Percentiles rank a stretch among this genome's conserved stretches.
These are phyloP conservation scores for Tetanocera ferruginea DNA, from an alignment of 2,888 invertebrate genomes.

Conservation along the genomic window DNA sequence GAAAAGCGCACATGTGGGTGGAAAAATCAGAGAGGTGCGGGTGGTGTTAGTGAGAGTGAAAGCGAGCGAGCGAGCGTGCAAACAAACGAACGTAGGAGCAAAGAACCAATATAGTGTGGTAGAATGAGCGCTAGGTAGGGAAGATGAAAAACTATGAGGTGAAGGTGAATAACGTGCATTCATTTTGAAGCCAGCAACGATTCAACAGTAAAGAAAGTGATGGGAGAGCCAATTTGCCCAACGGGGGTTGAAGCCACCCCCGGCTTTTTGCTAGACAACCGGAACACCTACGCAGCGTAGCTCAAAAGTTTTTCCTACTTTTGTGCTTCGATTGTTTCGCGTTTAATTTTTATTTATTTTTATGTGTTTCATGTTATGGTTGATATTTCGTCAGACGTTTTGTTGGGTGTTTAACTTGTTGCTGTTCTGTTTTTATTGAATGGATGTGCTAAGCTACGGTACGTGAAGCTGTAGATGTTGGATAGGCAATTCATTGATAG, in stretches of 20 bases:
- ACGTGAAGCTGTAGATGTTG: neutral
- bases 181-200: neutral
- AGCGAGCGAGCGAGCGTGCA: conserved; percentile 6
- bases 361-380: neutral
- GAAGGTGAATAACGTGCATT: conserved; percentile 16
- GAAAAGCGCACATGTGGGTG: conserved; percentile 13
- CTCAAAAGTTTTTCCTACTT: neutral
- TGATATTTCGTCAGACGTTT: conserved; percentile 9
- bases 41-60: conserved; percentile 3
- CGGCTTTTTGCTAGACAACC: conserved; percentile 38
- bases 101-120: neutral
- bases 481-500: conserved; percentile 1
- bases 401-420: conserved; percentile 25
- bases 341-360: neutral
- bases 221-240: neutral
- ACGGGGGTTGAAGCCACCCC: conserved; percentile 10
- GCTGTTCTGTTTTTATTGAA: neutral
- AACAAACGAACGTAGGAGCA: neutral
- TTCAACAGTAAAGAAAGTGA: neutral
- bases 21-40: neutral
- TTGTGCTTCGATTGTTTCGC: neutral
- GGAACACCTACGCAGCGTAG: conserved; percentile 21
- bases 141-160: conserved; percentile 8
- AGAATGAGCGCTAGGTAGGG: neutral
- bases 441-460: neutral